Evolutionary conservation across 2,888 invertebrate species (phyloP).

Genomic region (Melanostoma scalare): DNA sequence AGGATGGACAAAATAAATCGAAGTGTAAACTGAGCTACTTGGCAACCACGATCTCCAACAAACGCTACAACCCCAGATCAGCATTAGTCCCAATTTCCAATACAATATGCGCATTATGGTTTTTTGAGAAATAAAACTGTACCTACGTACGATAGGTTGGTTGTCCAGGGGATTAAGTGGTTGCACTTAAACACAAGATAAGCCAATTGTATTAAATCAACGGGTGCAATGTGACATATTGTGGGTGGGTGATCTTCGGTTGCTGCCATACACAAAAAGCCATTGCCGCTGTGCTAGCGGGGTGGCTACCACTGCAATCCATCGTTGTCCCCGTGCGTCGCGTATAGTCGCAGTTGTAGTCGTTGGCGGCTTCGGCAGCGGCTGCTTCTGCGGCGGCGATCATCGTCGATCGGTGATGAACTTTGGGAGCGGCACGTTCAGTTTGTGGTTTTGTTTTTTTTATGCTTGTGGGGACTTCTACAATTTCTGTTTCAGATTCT

Average conservation of each 20-base stretch:
- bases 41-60: background rate
- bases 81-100: constrained; percentile 10
- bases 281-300: background rate
- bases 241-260: constrained; percentile 48
- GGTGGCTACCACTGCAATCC: too few relatives aligned
- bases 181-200: constrained; percentile 56
- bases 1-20: too few relatives aligned
- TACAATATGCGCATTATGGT: constrained; percentile 21
- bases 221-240: constrained; percentile 43
- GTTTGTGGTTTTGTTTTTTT: constrained; percentile 5
- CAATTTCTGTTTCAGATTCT: constrained; percentile 10
- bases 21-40: too few relatives aligned
- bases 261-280: background rate
- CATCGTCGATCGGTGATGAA: constrained; percentile 4
- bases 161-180: constrained; percentile 56
- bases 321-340: too few relatives aligned
- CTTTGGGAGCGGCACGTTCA: constrained; percentile 29
- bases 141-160: constrained; percentile 9
- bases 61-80: background rate
- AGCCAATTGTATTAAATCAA: constrained; percentile 54
- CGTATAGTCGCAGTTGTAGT: too few relatives aligned
- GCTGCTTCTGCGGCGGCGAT: too few relatives aligned
- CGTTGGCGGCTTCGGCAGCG: too few relatives aligned
- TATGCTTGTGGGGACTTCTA: constrained; percentile 1
- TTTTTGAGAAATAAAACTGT: constrained; percentile 9